Conservation (phyloP, 2,888 invertebrate genomes). For the Drosophila prolongata region DNA sequence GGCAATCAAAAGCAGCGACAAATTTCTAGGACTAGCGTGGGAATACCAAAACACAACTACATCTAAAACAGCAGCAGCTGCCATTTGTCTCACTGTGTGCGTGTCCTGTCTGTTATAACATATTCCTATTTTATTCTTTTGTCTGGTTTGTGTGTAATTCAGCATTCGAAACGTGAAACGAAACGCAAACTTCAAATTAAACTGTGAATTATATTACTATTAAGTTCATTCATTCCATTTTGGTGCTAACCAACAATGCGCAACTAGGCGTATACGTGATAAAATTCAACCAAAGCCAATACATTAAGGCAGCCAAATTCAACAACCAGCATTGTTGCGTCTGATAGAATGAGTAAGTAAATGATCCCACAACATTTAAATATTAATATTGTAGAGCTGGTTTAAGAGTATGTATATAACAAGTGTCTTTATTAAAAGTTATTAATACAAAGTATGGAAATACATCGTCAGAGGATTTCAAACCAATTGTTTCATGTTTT, state of each 20-base stretch:
- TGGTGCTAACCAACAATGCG: slow-evolving; percentile 47
- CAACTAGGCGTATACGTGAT: slow-evolving; percentile 71
- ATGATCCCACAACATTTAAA: background rate
- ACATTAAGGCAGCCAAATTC: slow-evolving; percentile 21
- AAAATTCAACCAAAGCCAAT: slow-evolving; percentile 27
- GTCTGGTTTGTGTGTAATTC: slow-evolving; percentile 44
- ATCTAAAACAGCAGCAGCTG: slow-evolving; percentile 44
- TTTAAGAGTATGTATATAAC: too few species aligned
- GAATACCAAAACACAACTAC: slow-evolving; percentile 31
- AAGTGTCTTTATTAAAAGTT: too few species aligned
- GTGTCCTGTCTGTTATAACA: slow-evolving; percentile 39
- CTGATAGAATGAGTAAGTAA: slow-evolving; percentile 64
- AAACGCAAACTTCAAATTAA: slow-evolving; percentile 39
- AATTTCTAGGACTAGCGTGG: slow-evolving; percentile 30
- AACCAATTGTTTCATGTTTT: background rate
- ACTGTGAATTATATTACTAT: slow-evolving; percentile 41
- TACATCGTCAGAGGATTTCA: too few species aligned
- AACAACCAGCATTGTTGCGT: slow-evolving; percentile 40
- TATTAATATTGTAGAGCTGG: background rate
- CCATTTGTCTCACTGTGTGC: slow-evolving; percentile 25
- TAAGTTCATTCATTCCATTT: slow-evolving; percentile 29
- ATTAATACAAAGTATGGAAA: too few species aligned
- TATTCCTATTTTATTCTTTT: slow-evolving; percentile 17
- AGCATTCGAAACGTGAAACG: slow-evolving; percentile 26
- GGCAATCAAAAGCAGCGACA: slow-evolving; percentile 46